Conservation (phyloP, 1,140 invertebrate genomes). For the Temnothorax curvispinosus region DNA sequence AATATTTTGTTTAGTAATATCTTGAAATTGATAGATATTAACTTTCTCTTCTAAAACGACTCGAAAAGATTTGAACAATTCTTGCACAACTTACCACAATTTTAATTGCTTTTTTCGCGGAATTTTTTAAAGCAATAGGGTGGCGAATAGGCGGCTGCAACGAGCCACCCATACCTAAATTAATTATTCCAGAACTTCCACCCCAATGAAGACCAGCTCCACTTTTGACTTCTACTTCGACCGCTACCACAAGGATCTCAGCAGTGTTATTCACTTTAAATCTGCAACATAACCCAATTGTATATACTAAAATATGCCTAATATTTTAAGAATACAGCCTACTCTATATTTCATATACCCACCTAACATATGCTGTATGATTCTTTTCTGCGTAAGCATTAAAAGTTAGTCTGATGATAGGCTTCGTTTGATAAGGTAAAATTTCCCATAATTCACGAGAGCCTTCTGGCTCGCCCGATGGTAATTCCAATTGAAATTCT, state of each 20-base stretch:
- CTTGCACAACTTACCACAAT: slow-evolving; percentile 87
- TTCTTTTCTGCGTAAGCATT: slow-evolving; percentile 91
- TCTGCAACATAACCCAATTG: slow-evolving; percentile 80
- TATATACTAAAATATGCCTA: not conserved
- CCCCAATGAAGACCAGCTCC: slow-evolving; percentile 90
- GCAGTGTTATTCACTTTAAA: slow-evolving; percentile 91
- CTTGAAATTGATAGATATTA: not conserved
- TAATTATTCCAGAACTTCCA: slow-evolving; percentile 91
- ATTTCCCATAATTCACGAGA: slow-evolving; percentile 95
- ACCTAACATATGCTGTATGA: slow-evolving; percentile 93
- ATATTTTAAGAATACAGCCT: not conserved
- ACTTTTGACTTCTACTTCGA: slow-evolving; percentile 94
- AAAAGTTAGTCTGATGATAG: slow-evolving; percentile 95
- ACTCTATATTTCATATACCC: slow-evolving; percentile 20
- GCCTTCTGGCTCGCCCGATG: slow-evolving; percentile 92
- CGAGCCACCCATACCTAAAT: slow-evolving; percentile 93
- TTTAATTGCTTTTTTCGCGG: slow-evolving; percentile 89
- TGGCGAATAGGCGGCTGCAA: slow-evolving; percentile 89
- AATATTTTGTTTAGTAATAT: slow-evolving; percentile 14
- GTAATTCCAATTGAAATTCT: slow-evolving; percentile 96
- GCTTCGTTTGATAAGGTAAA: slow-evolving; percentile 94
- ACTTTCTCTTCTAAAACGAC: not conserved
- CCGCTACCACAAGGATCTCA: slow-evolving; percentile 91
- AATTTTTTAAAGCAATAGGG: slow-evolving; percentile 90
- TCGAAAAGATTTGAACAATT: not conserved